Base-by-base conservation (phyloP, 1,140 invertebrate genomes). In the Drosophila albomicans region DNA sequence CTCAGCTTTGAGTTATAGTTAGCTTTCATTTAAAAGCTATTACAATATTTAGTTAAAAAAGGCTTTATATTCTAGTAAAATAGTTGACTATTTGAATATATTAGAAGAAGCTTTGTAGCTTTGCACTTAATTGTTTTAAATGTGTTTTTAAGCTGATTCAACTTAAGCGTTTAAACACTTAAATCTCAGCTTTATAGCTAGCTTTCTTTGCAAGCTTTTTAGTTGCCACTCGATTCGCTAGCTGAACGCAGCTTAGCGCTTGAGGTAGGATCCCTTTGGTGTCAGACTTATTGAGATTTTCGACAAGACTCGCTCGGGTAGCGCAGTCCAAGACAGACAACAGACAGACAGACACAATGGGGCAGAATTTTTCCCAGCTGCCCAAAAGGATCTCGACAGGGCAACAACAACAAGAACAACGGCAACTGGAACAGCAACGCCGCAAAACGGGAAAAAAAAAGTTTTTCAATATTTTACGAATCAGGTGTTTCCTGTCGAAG, bases 391-490 rank as follows among this genome's bases (percentile, higher is more conserved):
- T 71, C 68, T 64, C 49, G 25, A 16, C 28, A 61, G 20, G 8
- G 7, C 7, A 43, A 58, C 35, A 58, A 43, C 38, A 62, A 4
- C 16, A 16, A n/a, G n/a, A n/a, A n/a, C n/a, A n/a, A n/a, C n/a
- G n/a, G n/a, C n/a, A n/a, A 28, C 35, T 15, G 13, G 25, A 58
- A 43, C 28, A 62, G 5, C 16, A 16, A 28, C 38, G 35, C 32
- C 15, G 49, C 30, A 5, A 28, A 41, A 30, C 15, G 30, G 13
- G 45, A 43, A 48, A 46, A 76, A 66, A 45, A 88, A 87, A 89
- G 71, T 89, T 89, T 89, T 89, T 90, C 85, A 89, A 89, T 89
- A 89, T 89, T 89, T 89, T 90, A 90, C 86, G 85, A 89, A 89
- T 89, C 85, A 89, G 85, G 85, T 89, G 85, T 90, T 89, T 89